Evolutionary conservation across 2,797 vertebrate genomes (phyloP).

Genomic region (Lycodopsis pacificus): DNA sequence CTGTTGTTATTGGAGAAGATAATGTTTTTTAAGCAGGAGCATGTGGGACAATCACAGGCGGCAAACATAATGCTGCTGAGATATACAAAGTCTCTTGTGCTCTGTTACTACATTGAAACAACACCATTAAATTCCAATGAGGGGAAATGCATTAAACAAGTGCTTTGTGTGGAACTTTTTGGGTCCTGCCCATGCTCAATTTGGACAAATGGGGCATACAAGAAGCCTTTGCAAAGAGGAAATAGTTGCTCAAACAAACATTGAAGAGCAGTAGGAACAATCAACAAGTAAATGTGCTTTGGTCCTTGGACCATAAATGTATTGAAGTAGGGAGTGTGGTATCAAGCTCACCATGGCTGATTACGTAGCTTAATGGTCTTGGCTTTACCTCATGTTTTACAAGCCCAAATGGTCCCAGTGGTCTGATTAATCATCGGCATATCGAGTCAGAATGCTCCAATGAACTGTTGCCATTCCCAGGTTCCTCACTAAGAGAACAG

Average conservation of each 20-base stretch:
- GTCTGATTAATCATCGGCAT: constrained; percentile 80
- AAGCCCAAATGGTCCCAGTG: constrained; percentile 79
- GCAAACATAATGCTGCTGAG: constrained; percentile 50
- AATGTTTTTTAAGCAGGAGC: constrained; percentile 56
- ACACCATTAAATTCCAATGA: constrained; percentile 63
- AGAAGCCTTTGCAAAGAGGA: constrained; percentile 62
- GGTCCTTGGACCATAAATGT: constrained; percentile 69
- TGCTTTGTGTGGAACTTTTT: constrained; percentile 48
- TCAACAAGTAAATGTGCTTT: constrained; percentile 64
- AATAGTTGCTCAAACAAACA: constrained; percentile 65
- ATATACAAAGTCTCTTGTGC: constrained; percentile 54
- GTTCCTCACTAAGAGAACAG: constrained; percentile 70
- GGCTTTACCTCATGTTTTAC: constrained; percentile 84
- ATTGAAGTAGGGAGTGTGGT: constrained; percentile 68
- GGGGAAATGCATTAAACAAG: constrained; percentile 64
- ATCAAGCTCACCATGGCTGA: constrained; percentile 78
- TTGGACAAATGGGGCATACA: constrained; percentile 58
- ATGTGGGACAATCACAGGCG: constrained; percentile 62
- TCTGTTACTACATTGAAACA: constrained; percentile 58
- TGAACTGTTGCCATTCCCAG: constrained; percentile 80
- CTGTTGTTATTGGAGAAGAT: constrained; percentile 59
- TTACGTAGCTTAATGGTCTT: constrained; percentile 83
- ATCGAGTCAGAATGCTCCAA: constrained; percentile 80
- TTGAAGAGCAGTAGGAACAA: constrained; percentile 61
- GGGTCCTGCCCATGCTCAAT: constrained; percentile 70